Evolutionary conservation across 2,888 invertebrate species (phyloP), one percentile per base, ranked within the genome.

Genomic region (Drosophila seclusa): DNA sequence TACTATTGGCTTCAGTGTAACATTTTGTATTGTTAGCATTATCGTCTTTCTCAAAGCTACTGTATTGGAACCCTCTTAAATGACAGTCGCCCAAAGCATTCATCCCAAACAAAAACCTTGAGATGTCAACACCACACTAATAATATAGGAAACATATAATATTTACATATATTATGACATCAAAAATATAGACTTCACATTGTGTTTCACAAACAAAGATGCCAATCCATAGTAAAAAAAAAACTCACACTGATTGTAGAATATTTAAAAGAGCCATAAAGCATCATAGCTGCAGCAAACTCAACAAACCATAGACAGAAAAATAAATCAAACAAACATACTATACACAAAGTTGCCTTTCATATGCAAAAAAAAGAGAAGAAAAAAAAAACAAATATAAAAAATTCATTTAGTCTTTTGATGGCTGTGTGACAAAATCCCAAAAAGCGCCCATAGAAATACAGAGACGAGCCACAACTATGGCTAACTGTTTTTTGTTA

Each of bases 141-240:
- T 42, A 27, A 53, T 16, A 32, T 50, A 31, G 16, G 21, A 38
- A 48, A 29, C 42, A 49, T 45, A n/a, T 50, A 53, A 49, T 48
- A 76, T 82, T 78, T 64, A 69, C 73, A 82, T 83, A 82, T 83
- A 78, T 83, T 85, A 83, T 85, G 82, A 78, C 80, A 78, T 71
- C 71, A 57, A 68, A 72, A 50, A 38, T 64, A 40, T 36, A 34
- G 49, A 32, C 48, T 29, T 45, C 57, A 60, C 61, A 53, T 79
- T 73, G 52, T 70, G 48, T 16, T 67, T 68, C 80, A 69, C 62
- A 55, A 68, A 60, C 58, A 61, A 78, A 58, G 50, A 73, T 53
- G 65, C 49, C 58, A 76, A 73, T 60, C 24, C 7, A 24, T 4
- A n/a, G 24, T 50, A 61, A 50, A 61, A 71, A 45, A 55, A 45